Conservation (phyloP, 2,888 invertebrate species). For the Prosapia bicincta region DNA sequence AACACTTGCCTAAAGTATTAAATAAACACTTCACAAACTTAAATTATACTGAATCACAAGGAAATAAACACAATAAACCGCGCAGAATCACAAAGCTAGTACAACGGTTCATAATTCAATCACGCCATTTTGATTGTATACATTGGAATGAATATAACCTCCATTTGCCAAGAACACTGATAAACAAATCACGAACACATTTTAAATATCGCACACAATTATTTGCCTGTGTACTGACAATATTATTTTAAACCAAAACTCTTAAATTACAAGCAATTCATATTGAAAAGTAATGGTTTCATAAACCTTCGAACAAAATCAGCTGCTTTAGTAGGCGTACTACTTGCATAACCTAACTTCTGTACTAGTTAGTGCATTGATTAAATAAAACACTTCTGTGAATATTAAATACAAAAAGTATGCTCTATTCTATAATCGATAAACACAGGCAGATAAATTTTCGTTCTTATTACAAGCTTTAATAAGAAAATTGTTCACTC, state of each 20-base stretch:
- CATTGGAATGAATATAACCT: neutral
- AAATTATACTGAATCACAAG: neutral
- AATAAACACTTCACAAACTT: neutral
- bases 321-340: slow-evolving; percentile 12
- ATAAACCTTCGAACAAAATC: slow-evolving; percentile 8
- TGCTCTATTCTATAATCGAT: no score
- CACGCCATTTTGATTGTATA: slow-evolving; percentile 2
- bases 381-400: neutral
- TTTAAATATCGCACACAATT: no score
- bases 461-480: neutral
- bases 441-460: no score
- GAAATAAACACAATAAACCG: neutral
- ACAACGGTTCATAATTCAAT: neutral
- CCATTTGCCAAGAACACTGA: neutral
- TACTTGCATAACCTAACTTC: neutral
- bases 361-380: neutral
- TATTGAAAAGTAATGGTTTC: neutral
- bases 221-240: neutral
- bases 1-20: neutral
- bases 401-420: neutral
- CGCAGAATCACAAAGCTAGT: neutral
- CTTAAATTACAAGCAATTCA: neutral
- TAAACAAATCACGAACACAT: slow-evolving; percentile 12
- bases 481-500: neutral
- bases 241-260: neutral